phyloP scores from a whole-genome alignment of 2,113 vertebrate genomes.

The Lates calcarifer region DNA sequence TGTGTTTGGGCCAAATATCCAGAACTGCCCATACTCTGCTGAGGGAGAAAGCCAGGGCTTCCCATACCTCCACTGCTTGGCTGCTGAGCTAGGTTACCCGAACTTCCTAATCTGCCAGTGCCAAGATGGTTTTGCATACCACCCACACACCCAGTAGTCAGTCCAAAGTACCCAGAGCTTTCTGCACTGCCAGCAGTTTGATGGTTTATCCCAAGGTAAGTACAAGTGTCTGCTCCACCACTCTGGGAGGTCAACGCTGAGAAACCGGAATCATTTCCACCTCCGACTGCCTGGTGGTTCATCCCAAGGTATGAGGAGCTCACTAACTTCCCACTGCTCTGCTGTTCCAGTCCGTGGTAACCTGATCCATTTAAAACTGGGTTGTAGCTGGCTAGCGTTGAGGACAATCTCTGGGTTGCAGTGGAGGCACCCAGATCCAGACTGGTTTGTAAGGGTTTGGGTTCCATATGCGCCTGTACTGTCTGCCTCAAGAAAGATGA shows the following conservation, averaged over 20 bases:
- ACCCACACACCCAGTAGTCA: conserved; percentile 63
- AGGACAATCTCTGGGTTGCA: conserved; percentile 80
- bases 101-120: conserved; percentile 75
- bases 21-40: conserved; percentile 74
- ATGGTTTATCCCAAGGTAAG: conserved; percentile 79
- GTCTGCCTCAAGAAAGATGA: conserved; percentile 85
- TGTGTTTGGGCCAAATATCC: conserved; percentile 71
- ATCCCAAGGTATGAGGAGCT: conserved; percentile 69
- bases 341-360: conserved; percentile 79
- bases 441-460: conserved; percentile 80
- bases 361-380: conserved; percentile 84
- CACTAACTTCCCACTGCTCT: conserved; percentile 55
- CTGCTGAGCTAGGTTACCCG: conserved; percentile 75
- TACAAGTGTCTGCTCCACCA: conserved; percentile 72
- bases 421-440: conserved; percentile 78
- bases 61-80: conserved; percentile 66
- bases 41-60: conserved; percentile 60
- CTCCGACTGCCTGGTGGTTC: conserved; percentile 69
- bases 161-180: conserved; percentile 81
- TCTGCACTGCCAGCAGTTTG: conserved; percentile 78
- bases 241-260: conserved; percentile 76
- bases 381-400: conserved; percentile 77
- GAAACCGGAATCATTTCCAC: conserved; percentile 75
- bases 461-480: conserved; percentile 83
- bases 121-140: conserved; percentile 74